Evolutionary conservation across 1,140 invertebrate genomes (phyloP).

Genomic region (Whitmania pigra): DNA sequence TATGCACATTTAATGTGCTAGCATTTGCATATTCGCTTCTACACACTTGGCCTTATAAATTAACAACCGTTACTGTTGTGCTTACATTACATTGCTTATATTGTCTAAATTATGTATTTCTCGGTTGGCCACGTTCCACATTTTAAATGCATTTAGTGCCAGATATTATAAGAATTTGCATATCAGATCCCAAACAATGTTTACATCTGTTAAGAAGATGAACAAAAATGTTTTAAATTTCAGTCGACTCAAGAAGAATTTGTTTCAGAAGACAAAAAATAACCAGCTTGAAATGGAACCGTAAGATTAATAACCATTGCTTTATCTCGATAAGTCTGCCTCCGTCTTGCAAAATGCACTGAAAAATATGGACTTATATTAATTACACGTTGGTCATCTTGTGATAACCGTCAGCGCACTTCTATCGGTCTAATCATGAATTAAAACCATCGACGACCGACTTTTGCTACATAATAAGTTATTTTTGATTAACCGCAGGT

Average conservation of each 20-base stretch:
- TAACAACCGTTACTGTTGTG: no score
- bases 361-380: background rate
- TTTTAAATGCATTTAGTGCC: no score
- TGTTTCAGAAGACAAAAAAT: slow-evolving; percentile 97
- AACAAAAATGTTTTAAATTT: slow-evolving; percentile 36
- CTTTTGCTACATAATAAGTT: no score
- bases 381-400: background rate
- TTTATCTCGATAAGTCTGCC: background rate
- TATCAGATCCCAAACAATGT: no score
- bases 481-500: background rate
- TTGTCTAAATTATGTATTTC: background rate
- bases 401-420: background rate
- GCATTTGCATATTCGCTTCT: no score
- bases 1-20: no score
- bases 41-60: no score
- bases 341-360: background rate
- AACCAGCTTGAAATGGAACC: slow-evolving; percentile 93
- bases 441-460: background rate
- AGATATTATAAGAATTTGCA: no score
- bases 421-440: background rate
- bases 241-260: slow-evolving; percentile 87
- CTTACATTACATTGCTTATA: background rate
- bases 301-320: slow-evolving; percentile 31
- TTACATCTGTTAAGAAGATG: background rate
- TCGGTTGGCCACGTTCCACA: background rate